Evolutionary conservation across 2,888 invertebrate genomes (phyloP).

Genomic region (Melinaea marsaeus): DNA sequence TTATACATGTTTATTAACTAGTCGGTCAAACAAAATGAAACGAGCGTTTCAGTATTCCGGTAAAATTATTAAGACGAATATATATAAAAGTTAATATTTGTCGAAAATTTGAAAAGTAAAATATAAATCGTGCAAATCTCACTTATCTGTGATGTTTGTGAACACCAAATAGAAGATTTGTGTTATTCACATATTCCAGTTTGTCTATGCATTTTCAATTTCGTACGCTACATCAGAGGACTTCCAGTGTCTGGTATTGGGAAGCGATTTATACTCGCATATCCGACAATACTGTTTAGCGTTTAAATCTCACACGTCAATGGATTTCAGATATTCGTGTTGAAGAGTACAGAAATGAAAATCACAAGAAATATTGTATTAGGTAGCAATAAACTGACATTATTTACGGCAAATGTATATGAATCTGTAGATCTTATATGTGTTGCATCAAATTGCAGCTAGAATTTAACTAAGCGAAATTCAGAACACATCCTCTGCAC

Average conservation of each 20-base stretch:
- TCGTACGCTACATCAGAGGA: slow-evolving; percentile 11
- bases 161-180: slow-evolving; percentile 1
- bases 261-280: slow-evolving; percentile 9
- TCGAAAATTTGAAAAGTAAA: neutral
- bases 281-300: slow-evolving; percentile 13
- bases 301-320: slow-evolving; percentile 9
- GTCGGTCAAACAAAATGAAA: too few relatives aligned
- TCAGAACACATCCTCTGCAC: too few relatives aligned
- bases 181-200: slow-evolving; percentile 9
- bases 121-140: neutral
- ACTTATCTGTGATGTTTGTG: neutral
- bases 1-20: too few relatives aligned
- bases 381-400: too few relatives aligned
- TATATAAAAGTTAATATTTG: neutral
- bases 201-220: slow-evolving; percentile 17
- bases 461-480: too few relatives aligned
- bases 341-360: neutral
- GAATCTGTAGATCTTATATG: too few relatives aligned
- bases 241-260: slow-evolving; percentile 12
- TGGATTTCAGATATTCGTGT: neutral
- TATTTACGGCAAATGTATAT: too few relatives aligned
- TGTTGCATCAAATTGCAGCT: too few relatives aligned
- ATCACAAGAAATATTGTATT: too few relatives aligned
- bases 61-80: too few relatives aligned
- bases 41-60: too few relatives aligned